Evolutionary conservation across 2,113 vertebrate species (phyloP).

Genomic region (Melanostigma gelatinosum): DNA sequence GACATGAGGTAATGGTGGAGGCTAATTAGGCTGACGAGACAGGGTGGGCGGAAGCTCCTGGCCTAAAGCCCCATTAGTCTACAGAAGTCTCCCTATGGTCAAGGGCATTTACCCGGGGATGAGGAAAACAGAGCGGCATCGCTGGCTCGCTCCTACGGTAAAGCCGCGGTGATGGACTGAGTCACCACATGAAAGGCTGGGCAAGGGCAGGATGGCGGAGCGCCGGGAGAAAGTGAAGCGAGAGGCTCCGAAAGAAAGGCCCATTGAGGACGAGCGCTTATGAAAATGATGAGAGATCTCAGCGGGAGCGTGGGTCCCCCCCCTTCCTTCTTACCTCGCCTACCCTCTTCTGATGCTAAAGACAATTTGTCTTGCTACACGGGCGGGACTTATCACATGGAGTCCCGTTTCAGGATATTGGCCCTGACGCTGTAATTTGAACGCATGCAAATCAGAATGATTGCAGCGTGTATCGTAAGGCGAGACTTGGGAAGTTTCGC

Average conservation of each 20-base stretch:
- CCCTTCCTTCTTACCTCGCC: conserved; percentile 38
- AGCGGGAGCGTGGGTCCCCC: conserved; percentile 48
- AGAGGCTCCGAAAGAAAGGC: conserved; percentile 28
- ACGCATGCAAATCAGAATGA: conserved; percentile 71
- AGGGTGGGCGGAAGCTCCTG: conserved; percentile 59
- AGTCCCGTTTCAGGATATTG: conserved; percentile 49
- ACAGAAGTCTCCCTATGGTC: conserved; percentile 53
- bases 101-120: conserved; percentile 63
- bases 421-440: conserved; percentile 46
- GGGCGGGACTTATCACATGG: conserved; percentile 37
- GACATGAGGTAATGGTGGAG: conserved; percentile 77
- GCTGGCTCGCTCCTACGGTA: conserved; percentile 44
- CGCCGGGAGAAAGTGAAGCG: background rate
- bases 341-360: conserved; percentile 48
- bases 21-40: conserved; percentile 68
- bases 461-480: conserved; percentile 44
- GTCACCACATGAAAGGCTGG: conserved; percentile 70
- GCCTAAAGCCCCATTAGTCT: conserved; percentile 61
- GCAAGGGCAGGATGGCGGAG: conserved; percentile 37
- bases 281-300: conserved; percentile 57
- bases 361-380: conserved; percentile 59
- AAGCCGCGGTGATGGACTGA: conserved; percentile 51
- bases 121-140: conserved; percentile 68
- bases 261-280: conserved; percentile 24
- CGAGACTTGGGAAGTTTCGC: conserved; percentile 11